Percentiles rank a stretch among this genome's conserved stretches.
Conservation (phyloP, 1,140 invertebrate genomes). For the Antheraea mylitta region DNA sequence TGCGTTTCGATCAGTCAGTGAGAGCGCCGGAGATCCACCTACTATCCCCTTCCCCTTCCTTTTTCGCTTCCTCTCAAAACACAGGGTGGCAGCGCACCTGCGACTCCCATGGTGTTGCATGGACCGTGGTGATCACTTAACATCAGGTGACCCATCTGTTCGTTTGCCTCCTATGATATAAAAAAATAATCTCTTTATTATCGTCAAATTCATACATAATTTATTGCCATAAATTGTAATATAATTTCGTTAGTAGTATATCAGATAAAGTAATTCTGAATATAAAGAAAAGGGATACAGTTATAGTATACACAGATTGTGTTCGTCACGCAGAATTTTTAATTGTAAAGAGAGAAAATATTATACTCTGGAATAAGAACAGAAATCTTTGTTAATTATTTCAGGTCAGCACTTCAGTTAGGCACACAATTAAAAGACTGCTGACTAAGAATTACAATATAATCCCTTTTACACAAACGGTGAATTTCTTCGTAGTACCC, state of each 20-base stretch:
- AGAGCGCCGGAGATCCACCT: no score
- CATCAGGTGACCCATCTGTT: no score
- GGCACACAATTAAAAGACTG: constrained; percentile 24
- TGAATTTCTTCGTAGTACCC: constrained; percentile 17
- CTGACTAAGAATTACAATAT: constrained; percentile 20
- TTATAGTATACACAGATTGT: not conserved
- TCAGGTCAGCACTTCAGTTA: constrained; percentile 15
- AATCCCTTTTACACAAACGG: constrained; percentile 25
- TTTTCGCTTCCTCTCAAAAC: no score
- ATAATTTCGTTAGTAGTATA: not conserved
- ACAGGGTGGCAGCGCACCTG: no score
- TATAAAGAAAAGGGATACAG: not conserved
- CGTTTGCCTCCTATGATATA: no score
- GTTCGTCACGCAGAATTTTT: not conserved
- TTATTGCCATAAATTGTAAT: no score
- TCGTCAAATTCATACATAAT: no score
- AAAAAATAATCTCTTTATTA: no score
- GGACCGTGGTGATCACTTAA: no score
- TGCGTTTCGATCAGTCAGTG: no score
- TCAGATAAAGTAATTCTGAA: not conserved
- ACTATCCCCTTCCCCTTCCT: no score
- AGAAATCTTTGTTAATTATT: constrained; percentile 17
- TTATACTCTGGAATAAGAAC: not conserved
- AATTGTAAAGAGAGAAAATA: constrained; percentile 9
- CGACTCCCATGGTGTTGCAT: no score